These are phyloP conservation scores for Brachyhypopomus gauderio DNA, from an alignment of 2,113 vertebrate species.

Conservation along the genomic window DNA sequence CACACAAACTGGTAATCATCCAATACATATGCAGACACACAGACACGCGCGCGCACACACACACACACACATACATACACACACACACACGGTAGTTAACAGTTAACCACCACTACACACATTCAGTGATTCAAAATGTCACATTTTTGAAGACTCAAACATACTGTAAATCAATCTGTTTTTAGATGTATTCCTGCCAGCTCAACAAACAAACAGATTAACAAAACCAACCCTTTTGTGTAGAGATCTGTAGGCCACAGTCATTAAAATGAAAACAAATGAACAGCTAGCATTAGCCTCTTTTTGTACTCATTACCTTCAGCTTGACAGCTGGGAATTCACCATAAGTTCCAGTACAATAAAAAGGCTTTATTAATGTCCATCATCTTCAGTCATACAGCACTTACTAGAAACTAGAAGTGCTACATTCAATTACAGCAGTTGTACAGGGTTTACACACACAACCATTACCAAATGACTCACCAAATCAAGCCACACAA, in stretches of 20 bases:
- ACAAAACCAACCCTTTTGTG: too few relatives aligned
- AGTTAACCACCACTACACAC: background rate
- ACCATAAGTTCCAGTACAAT: background rate
- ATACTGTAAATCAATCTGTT: background rate
- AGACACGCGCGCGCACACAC: background rate
- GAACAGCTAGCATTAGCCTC: background rate
- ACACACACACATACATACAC: too few relatives aligned
- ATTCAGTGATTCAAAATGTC: background rate
- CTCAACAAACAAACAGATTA: background rate
- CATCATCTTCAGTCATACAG: background rate
- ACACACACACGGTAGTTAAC: background rate
- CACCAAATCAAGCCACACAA: constrained; percentile 29
- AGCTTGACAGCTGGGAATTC: background rate
- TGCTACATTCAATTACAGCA: background rate
- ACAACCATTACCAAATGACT: constrained; percentile 12
- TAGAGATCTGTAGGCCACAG: background rate
- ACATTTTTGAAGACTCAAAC: background rate
- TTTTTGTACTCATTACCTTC: background rate
- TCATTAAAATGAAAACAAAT: background rate
- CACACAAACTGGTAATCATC: background rate
- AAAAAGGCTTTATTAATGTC: background rate
- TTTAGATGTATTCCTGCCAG: background rate
- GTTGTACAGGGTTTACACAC: background rate
- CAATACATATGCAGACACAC: background rate
- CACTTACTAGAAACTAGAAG: background rate